These are phyloP conservation scores for Rhamphomyia laevipes DNA, from an alignment of 2,888 invertebrate species.

Conservation along the genomic window DNA sequence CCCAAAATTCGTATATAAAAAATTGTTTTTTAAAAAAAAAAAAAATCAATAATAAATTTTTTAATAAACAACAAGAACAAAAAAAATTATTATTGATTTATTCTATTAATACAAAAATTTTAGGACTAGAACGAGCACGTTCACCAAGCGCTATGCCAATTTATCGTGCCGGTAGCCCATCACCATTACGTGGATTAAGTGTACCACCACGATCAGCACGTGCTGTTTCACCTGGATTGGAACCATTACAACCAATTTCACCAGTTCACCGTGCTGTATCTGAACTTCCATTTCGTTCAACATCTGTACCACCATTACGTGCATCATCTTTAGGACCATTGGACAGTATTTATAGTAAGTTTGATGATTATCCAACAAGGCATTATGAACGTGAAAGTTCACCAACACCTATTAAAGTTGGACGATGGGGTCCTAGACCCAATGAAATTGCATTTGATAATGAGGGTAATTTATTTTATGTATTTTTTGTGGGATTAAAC, in stretches of 20 bases:
- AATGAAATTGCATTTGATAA: conserved; percentile 61
- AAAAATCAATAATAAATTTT: too few species aligned
- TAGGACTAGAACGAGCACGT: conserved; percentile 8
- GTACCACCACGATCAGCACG: conserved; percentile 30
- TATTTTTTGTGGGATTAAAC: too few species aligned
- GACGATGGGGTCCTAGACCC: conserved; percentile 55
- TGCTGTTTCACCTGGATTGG: conserved; percentile 25
- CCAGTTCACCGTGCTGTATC: neutral
- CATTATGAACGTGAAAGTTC: conserved; percentile 46
- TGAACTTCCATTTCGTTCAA: neutral
- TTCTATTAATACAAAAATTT: neutral
- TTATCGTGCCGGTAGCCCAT: conserved; percentile 32
- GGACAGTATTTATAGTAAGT: conserved; percentile 35
- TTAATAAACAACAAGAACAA: too few species aligned
- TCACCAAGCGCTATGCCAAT: conserved; percentile 9
- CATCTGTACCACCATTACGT: conserved; percentile 5
- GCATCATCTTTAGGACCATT: conserved; percentile 1
- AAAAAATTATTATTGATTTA: neutral
- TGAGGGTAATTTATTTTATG: conserved; percentile 63
- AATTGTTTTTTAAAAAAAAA: too few species aligned
- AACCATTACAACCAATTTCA: neutral
- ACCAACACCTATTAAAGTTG: conserved; percentile 60
- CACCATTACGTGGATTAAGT: conserved; percentile 22
- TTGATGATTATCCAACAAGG: conserved; percentile 20
- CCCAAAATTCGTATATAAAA: too few species aligned